Conservation (phyloP, 2,888 invertebrate genomes). For the Proisotoma minuta region DNA sequence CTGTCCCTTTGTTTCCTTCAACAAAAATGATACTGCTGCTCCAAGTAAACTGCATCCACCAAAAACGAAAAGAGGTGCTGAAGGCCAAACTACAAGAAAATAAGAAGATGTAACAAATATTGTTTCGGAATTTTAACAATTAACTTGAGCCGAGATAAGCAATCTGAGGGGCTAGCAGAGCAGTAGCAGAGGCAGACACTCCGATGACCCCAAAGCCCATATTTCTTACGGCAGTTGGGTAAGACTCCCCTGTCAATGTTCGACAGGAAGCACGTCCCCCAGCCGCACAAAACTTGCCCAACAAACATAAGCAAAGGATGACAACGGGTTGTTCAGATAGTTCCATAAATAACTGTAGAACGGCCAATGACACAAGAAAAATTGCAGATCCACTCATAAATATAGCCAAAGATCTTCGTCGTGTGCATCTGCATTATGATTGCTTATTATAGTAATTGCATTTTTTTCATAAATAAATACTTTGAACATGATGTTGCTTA, state of each 20-base stretch:
- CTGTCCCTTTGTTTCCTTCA: constrained; percentile 38
- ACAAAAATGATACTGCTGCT: constrained; percentile 27
- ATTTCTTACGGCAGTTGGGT: constrained; percentile 33
- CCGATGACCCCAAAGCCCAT: constrained; percentile 36
- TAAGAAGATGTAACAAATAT: neutral
- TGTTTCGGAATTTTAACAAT: too few species aligned
- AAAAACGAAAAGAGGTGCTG: constrained; percentile 39
- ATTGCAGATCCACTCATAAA: constrained; percentile 30
- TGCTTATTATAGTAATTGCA: neutral
- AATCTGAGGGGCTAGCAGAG: constrained; percentile 37
- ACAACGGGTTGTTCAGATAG: constrained; percentile 4
- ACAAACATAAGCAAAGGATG: constrained; percentile 29
- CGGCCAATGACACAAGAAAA: constrained; percentile 26
- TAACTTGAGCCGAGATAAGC: constrained; percentile 31
- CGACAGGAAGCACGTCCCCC: constrained; percentile 28
- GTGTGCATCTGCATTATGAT: constrained; percentile 24
- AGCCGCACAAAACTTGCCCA: constrained; percentile 35
- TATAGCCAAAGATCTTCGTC: constrained; percentile 28
- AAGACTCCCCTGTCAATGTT: constrained; percentile 34
- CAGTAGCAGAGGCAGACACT: constrained; percentile 24
- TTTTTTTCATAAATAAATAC: neutral
- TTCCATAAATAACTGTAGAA: constrained; percentile 21
- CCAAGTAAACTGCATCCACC: constrained; percentile 30
- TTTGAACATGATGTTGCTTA: neutral
- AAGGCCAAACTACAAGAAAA: constrained; percentile 27